Evolutionary conservation across 2,888 invertebrate genomes (phyloP).

Genomic region (Oligia latruncula): DNA sequence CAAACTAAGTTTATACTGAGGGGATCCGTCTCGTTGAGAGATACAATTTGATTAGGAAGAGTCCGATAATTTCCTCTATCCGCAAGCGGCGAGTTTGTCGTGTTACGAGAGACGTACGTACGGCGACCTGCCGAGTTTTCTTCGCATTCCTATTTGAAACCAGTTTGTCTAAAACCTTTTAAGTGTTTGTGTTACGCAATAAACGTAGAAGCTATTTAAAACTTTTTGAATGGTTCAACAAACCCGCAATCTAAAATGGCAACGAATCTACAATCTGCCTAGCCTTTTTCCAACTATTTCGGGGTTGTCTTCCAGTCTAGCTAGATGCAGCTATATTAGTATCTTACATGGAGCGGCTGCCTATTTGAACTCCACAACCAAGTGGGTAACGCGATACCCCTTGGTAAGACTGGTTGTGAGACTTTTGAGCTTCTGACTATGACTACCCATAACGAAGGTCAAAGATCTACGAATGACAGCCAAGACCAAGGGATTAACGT

Average conservation of each 20-base stretch:
- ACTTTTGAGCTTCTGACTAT: background rate
- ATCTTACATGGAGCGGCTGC: background rate
- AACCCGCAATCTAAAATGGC: constrained; percentile 9
- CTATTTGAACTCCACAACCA: background rate
- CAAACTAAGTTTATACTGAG: background rate
- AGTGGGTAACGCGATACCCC: background rate
- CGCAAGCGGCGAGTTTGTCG: constrained; percentile 20
- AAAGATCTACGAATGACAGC: background rate
- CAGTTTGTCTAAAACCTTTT: constrained; percentile 18
- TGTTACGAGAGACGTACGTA: constrained; percentile 23
- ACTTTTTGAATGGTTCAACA: constrained; percentile 9
- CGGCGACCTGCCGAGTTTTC: constrained; percentile 27
- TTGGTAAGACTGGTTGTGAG: background rate
- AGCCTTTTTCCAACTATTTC: background rate
- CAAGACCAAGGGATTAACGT: background rate
- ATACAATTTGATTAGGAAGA: constrained; percentile 46
- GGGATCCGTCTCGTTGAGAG: constrained; percentile 14
- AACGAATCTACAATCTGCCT: background rate
- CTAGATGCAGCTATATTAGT: background rate
- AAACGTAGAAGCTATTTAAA: constrained; percentile 17
- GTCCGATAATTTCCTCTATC: constrained; percentile 46
- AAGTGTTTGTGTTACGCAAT: constrained; percentile 1
- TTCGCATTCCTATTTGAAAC: constrained; percentile 35
- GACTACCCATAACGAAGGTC: background rate
- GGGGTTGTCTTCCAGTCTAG: background rate